phyloP scores from a whole-genome alignment of 2,888 invertebrate genomes.

The Leucoma salicis region DNA sequence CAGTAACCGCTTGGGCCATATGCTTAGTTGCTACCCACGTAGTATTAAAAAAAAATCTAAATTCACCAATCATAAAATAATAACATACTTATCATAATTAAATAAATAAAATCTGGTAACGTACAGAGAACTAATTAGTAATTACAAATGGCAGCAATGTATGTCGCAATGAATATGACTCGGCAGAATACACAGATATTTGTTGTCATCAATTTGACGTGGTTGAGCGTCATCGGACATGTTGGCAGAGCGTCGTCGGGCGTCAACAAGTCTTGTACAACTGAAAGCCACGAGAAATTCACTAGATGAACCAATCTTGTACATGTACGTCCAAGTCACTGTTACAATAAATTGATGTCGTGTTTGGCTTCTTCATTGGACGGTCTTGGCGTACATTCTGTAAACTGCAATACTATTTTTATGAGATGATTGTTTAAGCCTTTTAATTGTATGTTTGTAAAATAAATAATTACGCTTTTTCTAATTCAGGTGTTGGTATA shows the following conservation, averaged over 20 bases:
- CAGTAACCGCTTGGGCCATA: no score
- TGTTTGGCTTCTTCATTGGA: constrained; percentile 61
- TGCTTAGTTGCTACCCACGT: no score
- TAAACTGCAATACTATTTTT: constrained; percentile 2
- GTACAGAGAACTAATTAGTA: no score
- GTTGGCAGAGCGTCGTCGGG: constrained; percentile 45
- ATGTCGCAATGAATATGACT: constrained; percentile 19
- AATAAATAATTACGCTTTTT: no score
- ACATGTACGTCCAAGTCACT: constrained; percentile 55
- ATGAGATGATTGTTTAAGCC: neutral
- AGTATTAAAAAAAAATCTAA: no score
- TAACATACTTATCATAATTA: no score
- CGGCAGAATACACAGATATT: constrained; percentile 38
- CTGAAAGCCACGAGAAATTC: constrained; percentile 60
- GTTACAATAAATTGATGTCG: constrained; percentile 71
- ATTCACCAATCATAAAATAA: no score
- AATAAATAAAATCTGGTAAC: no score
- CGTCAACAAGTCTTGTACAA: constrained; percentile 52
- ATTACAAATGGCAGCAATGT: neutral
- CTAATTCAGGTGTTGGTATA: no score
- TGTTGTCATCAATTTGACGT: constrained; percentile 57
- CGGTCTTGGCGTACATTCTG: constrained; percentile 41
- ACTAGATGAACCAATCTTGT: constrained; percentile 55
- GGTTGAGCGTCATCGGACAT: constrained; percentile 50
- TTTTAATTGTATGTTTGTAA: no score